These are phyloP conservation scores for Xanthostigma xanthostigma DNA, from an alignment of 2,888 invertebrate species.

Conservation along the genomic window DNA sequence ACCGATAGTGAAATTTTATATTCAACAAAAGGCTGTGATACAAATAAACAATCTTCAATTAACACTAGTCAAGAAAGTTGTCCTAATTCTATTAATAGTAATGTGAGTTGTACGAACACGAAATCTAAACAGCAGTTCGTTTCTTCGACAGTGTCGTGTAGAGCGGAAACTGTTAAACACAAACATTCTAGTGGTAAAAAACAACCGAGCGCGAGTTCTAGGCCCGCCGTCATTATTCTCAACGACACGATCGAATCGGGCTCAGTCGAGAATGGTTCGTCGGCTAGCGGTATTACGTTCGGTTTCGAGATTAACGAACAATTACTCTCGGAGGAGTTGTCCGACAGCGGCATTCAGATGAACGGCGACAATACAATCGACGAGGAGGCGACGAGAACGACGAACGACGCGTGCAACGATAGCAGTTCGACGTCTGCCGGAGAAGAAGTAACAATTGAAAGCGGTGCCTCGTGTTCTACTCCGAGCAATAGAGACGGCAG, in stretches of 20 bases:
- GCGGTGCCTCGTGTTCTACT: conserved; percentile 3
- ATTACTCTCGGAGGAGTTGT: conserved; percentile 35
- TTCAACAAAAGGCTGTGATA: conserved; percentile 7
- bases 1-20: not conserved
- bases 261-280: conserved; percentile 28
- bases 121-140: too few species aligned
- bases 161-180: not conserved
- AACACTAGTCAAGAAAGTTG: conserved; percentile 5
- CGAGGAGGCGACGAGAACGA: not conserved
- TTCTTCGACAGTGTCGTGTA: not conserved
- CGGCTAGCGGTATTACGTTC: conserved; percentile 59
- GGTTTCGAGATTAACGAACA: conserved; percentile 67
- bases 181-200: not conserved
- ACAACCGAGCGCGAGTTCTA: conserved; percentile 14
- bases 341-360: not conserved
- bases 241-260: conserved; percentile 35
- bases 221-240: conserved; percentile 61
- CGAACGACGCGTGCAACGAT: conserved; percentile 10
- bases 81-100: not conserved
- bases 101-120: not conserved
- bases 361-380: not conserved
- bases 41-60: conserved; percentile 3
- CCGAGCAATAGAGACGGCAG: too few species aligned
- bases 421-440: conserved; percentile 15
- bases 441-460: conserved; percentile 16